phyloP scores from a whole-genome alignment of 2,797 vertebrate genomes.

The Chelon auratus region DNA sequence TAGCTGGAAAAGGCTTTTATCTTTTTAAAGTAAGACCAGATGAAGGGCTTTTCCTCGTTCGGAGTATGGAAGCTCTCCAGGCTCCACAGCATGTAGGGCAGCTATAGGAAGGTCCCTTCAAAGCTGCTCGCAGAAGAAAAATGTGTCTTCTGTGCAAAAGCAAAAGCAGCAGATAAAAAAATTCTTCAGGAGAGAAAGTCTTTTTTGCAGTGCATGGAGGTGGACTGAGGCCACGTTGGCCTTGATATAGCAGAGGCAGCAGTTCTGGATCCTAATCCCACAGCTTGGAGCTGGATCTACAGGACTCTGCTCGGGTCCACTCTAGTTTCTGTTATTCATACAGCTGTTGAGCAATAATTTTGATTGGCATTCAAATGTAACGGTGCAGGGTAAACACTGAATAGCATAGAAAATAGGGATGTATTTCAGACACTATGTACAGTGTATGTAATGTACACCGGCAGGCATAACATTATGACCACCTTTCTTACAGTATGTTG shows the following conservation, averaged over 20 bases:
- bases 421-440: too few species aligned
- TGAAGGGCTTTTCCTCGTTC: slow-evolving; percentile 40
- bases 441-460: too few species aligned
- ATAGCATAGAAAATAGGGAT: too few species aligned
- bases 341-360: not conserved
- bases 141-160: not conserved
- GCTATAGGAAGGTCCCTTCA: slow-evolving; percentile 31
- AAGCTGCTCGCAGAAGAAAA: slow-evolving; percentile 31
- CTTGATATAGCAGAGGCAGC: not conserved
- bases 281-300: not conserved
- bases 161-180: not conserved
- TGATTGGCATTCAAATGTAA: not conserved
- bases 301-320: not conserved
- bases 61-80: slow-evolving; percentile 33
- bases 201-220: not conserved
- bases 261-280: not conserved
- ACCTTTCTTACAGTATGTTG: too few species aligned
- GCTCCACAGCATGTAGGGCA: slow-evolving; percentile 39
- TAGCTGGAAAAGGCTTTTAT: slow-evolving; percentile 51
- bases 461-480: too few species aligned
- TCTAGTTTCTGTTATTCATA: not conserved
- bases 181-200: not conserved
- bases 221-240: not conserved
- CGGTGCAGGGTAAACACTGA: not conserved
- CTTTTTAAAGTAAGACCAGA: slow-evolving; percentile 58